A percentile compares a stretch with the other conserved stretches of the same genome.
These are phyloP conservation scores for Semicossyphus pulcher DNA, from an alignment of 2,113 vertebrate species.

Conservation along the genomic window DNA sequence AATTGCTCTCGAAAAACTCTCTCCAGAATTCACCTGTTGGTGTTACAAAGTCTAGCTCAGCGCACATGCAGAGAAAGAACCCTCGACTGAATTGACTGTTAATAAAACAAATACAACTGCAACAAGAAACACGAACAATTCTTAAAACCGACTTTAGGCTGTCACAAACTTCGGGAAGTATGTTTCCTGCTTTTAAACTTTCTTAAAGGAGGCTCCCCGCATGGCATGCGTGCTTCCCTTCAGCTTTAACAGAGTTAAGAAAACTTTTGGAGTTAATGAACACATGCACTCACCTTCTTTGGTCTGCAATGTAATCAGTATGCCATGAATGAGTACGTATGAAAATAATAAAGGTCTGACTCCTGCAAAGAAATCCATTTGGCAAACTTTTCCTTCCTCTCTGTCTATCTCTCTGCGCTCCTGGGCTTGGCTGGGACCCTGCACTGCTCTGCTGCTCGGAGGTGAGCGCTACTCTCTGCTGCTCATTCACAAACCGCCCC, in stretches of 20 bases:
- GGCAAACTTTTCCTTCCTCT: constrained; percentile 52
- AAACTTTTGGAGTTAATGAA: background rate
- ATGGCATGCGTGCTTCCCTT: constrained; percentile 36
- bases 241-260: background rate
- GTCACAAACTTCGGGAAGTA: constrained; percentile 5
- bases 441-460: constrained; percentile 27
- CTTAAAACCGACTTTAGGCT: background rate
- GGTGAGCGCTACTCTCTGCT: constrained; percentile 41
- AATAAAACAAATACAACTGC: background rate
- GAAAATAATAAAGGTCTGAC: constrained; percentile 76
- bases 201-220: constrained; percentile 22
- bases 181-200: constrained; percentile 42
- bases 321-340: constrained; percentile 77
- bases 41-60: constrained; percentile 4
- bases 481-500: constrained; percentile 81
- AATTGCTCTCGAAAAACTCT: background rate
- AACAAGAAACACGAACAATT: background rate
- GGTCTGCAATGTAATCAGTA: constrained; percentile 80
- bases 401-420: constrained; percentile 26
- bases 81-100: background rate
- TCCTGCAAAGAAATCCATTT: constrained; percentile 81
- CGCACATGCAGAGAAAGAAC: background rate
- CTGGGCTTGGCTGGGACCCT: constrained; percentile 49
- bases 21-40: constrained; percentile 59
- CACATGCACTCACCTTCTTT: constrained; percentile 83